Base-by-base conservation (phyloP, 2,888 invertebrate species). In the Diplazon laetatorius region DNA sequence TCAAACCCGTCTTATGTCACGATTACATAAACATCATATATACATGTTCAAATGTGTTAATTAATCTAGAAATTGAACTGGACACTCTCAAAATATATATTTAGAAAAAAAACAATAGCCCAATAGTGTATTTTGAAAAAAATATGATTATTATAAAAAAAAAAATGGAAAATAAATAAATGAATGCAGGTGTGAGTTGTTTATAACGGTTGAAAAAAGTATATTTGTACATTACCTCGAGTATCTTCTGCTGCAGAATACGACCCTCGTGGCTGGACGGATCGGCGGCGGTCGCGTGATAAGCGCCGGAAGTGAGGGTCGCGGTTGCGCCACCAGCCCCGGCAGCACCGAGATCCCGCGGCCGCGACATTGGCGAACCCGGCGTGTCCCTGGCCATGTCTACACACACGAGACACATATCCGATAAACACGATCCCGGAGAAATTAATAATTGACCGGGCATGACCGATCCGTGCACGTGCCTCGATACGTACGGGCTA, bases 221-320 rank as follows among this genome's bases (percentile, higher is more conserved):
- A 35, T 75, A 68, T 76, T 55, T 66, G 80, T 84, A 88, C 89
- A 84, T 91, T 89, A 94, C 94, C 94, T 94, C 94, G 91, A 94
- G 92, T 87, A 95, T 94, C 91, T 94, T 94, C 84, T 94, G 94
- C 86, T 95, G 94, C 88, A 94, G 93, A 87, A 93, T 93, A 89
- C 93, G 92, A 86, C 94, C 94, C 80, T 94, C 93, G 78, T 92
- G 90, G 80, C 92, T 92, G 80, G 93, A 90, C 76, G 93, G 92
- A 83, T 93, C 92, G 84, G 92, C 91, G 88, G 92, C 91, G 76
- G 87, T 82, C 30, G 85, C 84, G 73, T 88, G 89, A 82, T 89
- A 89, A 78, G 87, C 86, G 65, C 88, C 88, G 92, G 93, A 85
- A 92, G 93, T 86, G 91, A 93, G 86, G 78, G 88, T 86, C 91